phyloP scores from a whole-genome alignment of 2,888 invertebrate species.

The Zonitis immaculata region DNA sequence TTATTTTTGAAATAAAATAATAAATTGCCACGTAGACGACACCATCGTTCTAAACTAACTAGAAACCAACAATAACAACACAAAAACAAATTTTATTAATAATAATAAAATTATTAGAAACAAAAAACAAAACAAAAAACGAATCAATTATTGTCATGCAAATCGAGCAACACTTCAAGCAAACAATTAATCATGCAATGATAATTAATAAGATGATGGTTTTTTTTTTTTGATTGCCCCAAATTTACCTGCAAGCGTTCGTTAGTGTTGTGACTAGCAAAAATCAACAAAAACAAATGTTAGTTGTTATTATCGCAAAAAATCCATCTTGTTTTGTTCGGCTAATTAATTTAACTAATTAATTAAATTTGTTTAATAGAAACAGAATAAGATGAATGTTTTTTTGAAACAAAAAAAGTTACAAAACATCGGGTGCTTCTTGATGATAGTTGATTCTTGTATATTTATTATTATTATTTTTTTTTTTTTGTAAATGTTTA shows the following conservation, averaged over 20 bases:
- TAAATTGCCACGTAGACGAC: conserved; percentile 85
- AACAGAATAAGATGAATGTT: not conserved
- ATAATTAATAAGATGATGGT: not conserved
- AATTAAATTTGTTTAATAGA: not conserved
- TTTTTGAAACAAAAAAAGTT: not conserved
- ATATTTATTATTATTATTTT: not conserved
- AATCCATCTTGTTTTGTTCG: not conserved
- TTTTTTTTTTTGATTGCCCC: not conserved
- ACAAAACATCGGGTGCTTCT: not conserved
- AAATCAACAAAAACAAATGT: not conserved
- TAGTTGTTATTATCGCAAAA: not conserved
- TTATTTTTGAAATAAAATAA: conserved; percentile 89
- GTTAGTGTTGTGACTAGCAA: conserved; percentile 1
- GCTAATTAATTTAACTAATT: not conserved
- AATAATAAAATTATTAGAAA: not conserved
- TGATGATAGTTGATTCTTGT: not conserved
- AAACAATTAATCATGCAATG: not conserved
- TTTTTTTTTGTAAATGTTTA: not conserved
- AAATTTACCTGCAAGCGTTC: not conserved
- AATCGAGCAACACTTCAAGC: not conserved
- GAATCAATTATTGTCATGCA: not conserved
- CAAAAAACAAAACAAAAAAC: not conserved
- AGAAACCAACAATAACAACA: conserved; percentile 25
- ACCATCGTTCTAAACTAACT: conserved; percentile 83
- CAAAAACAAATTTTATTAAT: no score